Base-by-base conservation (phyloP, 2,888 invertebrate genomes). In the Agelastica alni region DNA sequence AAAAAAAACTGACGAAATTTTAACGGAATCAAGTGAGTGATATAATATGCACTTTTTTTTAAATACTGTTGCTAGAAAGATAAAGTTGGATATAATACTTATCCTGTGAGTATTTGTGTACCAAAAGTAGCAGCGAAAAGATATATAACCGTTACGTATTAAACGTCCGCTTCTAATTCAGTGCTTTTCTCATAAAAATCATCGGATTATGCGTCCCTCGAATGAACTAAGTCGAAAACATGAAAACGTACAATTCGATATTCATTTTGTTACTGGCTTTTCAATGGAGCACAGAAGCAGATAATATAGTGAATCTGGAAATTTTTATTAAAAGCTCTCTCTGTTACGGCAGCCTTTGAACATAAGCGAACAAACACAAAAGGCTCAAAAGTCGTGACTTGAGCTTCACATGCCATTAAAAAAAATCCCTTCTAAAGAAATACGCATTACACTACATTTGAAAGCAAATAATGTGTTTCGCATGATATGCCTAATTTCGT, bases 311-410 rank as follows among this genome's bases (percentile, higher is more conserved):
- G 49, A 49, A 49, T 49, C 49, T 41, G 56, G 48, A 51, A 62
- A 64, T 62, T 60, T n/a, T 62, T 61, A 66, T 62, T 63, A 61
- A 56, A 59, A 60, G 60, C 61, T 59, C n/a, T n/a, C n/a, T n/a
- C 64, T 62, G 59, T 62, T 65, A 63, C 58, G 41, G 46, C 60
- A 56, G 53, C 75, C 78, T 78, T 79, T 79, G 78, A 80, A 80
- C 78, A 78, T 70, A 68, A 76, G 77, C 72, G 77, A 75, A 73
- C 75, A 73, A 71, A 70, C 75, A 72, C 73, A 76, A 72, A 75
- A 75, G 73, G 76, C 71, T 70, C 72, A 72, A 70, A 70, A 71
- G 70, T 75, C 74, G 73, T 63, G 63, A 67, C 67, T 68, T 64
- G 68, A 45, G 69, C 69, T 67, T 70, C 70, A 70, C 67, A 71